Conservation (phyloP, 2,888 invertebrate genomes). For the Ypsolopha scabrella region DNA sequence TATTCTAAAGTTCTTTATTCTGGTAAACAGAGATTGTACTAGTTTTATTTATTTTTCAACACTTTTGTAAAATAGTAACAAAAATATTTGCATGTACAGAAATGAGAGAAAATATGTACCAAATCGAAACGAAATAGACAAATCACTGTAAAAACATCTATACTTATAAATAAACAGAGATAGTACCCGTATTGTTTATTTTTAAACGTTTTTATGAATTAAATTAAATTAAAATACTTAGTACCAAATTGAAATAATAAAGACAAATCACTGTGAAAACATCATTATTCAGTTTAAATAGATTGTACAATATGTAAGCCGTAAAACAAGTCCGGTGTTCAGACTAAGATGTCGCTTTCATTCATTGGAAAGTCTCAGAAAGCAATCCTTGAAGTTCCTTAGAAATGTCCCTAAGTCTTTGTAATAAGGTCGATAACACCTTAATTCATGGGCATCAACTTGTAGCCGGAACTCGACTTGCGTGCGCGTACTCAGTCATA, state of each 20-base stretch:
- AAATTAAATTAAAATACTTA: no score
- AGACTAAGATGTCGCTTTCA: conserved; percentile 6
- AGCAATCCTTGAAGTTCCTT: neutral
- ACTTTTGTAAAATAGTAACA: no score
- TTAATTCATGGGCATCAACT: no score
- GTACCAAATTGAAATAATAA: neutral
- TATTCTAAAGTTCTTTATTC: no score
- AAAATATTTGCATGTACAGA: no score
- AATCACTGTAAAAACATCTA: neutral
- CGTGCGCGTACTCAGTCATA: conserved; percentile 16
- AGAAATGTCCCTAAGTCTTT: no score
- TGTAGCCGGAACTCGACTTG: conserved; percentile 5
- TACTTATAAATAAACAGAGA: no score
- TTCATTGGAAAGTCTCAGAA: conserved; percentile 7
- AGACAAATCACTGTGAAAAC: neutral
- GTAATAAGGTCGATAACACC: no score
- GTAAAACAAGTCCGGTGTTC: neutral
- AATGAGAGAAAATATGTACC: neutral
- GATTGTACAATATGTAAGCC: neutral
- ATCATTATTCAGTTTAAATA: neutral
- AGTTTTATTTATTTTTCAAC: no score
- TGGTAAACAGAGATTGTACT: no score
- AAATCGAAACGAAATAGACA: neutral
- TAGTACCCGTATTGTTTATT: no score
- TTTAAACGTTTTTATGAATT: no score